Evolutionary conservation across 2,888 invertebrate species (phyloP), one percentile per base, ranked within the genome.

Genomic region (Drosophila sordidula): DNA sequence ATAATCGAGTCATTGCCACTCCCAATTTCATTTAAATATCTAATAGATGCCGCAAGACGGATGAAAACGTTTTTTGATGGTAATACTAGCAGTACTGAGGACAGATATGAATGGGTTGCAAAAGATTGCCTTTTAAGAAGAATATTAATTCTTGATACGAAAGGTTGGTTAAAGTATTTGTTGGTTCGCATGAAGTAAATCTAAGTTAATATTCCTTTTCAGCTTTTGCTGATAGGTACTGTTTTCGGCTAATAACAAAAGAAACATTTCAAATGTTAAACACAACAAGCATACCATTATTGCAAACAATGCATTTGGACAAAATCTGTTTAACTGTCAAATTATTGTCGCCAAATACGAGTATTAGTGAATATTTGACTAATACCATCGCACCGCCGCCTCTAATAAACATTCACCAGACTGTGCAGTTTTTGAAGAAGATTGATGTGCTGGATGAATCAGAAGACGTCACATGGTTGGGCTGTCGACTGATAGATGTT

Each of bases 381-480:
- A 50, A 57, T 16, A 57, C 55, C 1, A 80, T 85, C 25, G 41
- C 72, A 1, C 73, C 82, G 0, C 84, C 84, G 5, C 55, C 71
- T 0, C 12, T 71, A 2, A n/a, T 70, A 0, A 68, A 72, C 22
- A 44, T 87, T 1, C 76, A 87, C 3, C 85, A 95, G 88, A 96
- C 98, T 0, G 93, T 95, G n/a, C 91, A 93, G 57, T 91, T 93
- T 44, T 91, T 96, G 0, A 95, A 97, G 93, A 95, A 95, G 16
- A 96, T 98, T 61, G 98, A 97, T 80, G 97, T 97, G 0, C 91
- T 98, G 34, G 97, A 97, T 77, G 94, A 95, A 0, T 94, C 95
- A 93, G 98, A 98, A 92, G 96, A 96, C 80, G 92, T 98, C 49
- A 98, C 98, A 0, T 84, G 79, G 77, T 47, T 90, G 22, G 98